Evolutionary conservation across 2,888 invertebrate genomes (phyloP), one percentile per base, ranked within the genome.

Genomic region (Brenthis daphne): DNA sequence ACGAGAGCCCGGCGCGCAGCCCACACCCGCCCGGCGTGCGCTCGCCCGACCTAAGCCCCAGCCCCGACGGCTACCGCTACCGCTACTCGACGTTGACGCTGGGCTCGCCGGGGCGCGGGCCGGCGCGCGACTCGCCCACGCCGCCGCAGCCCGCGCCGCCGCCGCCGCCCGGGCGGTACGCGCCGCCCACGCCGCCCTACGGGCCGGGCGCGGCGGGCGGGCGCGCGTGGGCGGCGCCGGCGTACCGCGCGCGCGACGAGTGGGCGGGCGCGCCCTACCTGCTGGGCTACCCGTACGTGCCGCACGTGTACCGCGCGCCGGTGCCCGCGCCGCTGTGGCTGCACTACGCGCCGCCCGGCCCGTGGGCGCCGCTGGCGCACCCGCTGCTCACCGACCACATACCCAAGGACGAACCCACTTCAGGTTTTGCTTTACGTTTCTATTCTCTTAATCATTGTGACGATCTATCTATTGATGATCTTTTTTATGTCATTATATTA

Each of bases 371-470:
- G 76, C 90, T 93, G 75, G 84, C 89, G 73, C 90, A 90, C 75
- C 90, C 90, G 73, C 86, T 90, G 71, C 85, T 91, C 80, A 87
- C 89, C 71, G 92, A 93, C 77, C 90, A 88, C 80, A 90, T 94
- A 81, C 93, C 92, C 77, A 91, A 92, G 85, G 94, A 94, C 77
- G 94, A 94, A 83, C 92, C 93, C 82, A 90, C 93, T 80, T 93
- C 94, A 87, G 94, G 94, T 3, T 29, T 4, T 29, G 29, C 29
- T 29, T 29, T 29, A 29, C 29, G 29, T 29, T 29, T 4, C 29
- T 29, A 29, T 29, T 29, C 29, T 29, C 37, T 37, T 8, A 43
- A 43, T 11, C 37, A 8, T 43, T 43, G 37, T 43, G 37, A 43
- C 37, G 11, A 43, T 43, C 37, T 43, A 8, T 11, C 37, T 43